phyloP scores from a whole-genome alignment of 2,113 vertebrate genomes.

The Chloroceryle aenea region DNA sequence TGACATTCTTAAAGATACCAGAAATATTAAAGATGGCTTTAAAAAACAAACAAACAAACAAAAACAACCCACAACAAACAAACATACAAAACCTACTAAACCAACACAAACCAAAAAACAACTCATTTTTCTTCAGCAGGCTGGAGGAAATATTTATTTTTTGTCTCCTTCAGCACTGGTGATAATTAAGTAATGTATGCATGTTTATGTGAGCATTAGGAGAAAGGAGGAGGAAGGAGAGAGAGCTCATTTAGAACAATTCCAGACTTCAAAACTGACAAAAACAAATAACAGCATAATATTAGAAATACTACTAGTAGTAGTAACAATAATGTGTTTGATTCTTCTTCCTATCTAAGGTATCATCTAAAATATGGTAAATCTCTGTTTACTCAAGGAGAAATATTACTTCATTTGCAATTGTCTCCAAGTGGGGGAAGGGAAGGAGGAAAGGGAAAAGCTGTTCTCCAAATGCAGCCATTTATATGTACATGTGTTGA shows the following conservation, averaged over 20 bases:
- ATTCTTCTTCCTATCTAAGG: not conserved
- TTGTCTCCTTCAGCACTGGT: not conserved
- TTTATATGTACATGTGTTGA: not conserved
- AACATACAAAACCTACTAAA: no score
- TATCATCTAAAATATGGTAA: not conserved
- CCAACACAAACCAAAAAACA: not conserved
- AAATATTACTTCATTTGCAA: constrained; percentile 2
- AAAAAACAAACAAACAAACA: not conserved
- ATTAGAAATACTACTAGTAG: not conserved
- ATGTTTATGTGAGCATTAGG: not conserved
- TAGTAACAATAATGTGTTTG: not conserved
- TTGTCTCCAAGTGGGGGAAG: not conserved
- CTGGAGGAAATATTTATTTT: not conserved
- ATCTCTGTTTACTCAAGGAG: not conserved
- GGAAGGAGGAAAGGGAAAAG: not conserved
- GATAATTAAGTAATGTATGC: not conserved
- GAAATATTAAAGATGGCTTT: not conserved
- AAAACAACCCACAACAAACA: no score
- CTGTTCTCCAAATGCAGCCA: not conserved
- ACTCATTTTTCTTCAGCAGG: not conserved
- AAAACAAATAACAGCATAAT: not conserved
- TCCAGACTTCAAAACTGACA: not conserved
- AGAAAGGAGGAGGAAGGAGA: not conserved
- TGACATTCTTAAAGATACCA: not conserved
- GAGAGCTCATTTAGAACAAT: not conserved